phyloP scores from a whole-genome alignment of 2,113 vertebrate species.

The Peromyscus californicus region DNA sequence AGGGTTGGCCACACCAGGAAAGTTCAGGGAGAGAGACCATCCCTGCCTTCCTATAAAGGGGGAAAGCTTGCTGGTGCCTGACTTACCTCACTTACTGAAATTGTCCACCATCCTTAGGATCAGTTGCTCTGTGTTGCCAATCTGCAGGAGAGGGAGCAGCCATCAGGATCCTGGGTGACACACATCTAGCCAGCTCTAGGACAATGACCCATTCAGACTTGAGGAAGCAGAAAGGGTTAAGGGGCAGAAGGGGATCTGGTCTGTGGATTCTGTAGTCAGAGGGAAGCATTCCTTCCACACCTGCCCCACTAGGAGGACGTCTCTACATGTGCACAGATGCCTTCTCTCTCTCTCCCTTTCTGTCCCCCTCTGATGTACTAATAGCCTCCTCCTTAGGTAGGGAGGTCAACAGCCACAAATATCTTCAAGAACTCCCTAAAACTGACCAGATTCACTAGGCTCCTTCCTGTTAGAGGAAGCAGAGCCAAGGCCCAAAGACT shows the following conservation, averaged over 20 bases:
- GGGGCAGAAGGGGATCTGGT: too few relatives aligned
- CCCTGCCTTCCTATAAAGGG: background rate
- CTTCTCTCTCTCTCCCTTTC: background rate
- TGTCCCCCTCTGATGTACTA: background rate
- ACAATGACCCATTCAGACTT: too few relatives aligned
- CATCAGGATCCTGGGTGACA: background rate
- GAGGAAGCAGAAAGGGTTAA: background rate
- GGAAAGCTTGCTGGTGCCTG: background rate
- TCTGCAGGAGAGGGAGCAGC: background rate
- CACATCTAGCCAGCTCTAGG: fast-evolving
- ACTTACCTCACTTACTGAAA: background rate
- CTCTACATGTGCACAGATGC: fast-evolving
- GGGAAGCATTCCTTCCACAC: too few relatives aligned
- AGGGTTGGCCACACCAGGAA: too few relatives aligned
- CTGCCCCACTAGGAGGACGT: fast-evolving
- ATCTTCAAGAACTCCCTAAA: background rate
- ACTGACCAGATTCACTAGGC: background rate
- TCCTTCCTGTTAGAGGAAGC: background rate
- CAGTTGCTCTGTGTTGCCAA: fast-evolving
- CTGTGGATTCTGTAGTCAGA: background rate
- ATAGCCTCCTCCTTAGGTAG: background rate
- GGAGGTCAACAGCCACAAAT: background rate
- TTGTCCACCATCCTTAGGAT: background rate
- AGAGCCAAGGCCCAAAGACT: background rate
- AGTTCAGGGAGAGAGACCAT: background rate